Conservation (phyloP, 2,113 vertebrate species). For the Cepphus grylle region DNA sequence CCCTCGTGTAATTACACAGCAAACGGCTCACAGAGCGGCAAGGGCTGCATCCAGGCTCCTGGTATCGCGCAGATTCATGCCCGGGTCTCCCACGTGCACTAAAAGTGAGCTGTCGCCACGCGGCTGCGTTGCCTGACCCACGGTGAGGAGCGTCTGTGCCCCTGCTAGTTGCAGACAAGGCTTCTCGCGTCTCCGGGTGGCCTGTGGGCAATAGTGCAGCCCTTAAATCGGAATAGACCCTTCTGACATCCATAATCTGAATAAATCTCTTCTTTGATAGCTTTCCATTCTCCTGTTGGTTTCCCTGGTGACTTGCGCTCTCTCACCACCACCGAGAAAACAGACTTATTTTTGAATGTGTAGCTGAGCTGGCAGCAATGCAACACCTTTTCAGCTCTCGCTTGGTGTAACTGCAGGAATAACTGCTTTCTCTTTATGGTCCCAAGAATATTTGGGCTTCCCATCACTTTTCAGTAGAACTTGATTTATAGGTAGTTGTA, state of each 20-base stretch:
- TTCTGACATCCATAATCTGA: not conserved
- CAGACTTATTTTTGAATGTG: constrained; percentile 33
- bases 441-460: not conserved
- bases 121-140: not conserved
- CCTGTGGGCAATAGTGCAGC: not conserved
- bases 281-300: not conserved
- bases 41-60: too few species aligned
- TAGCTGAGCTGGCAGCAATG: constrained; percentile 4
- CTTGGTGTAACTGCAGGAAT: not conserved
- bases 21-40: fast-evolving
- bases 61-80: not conserved
- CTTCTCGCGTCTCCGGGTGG: not conserved
- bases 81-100: fast-evolving
- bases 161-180: not conserved
- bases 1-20: not conserved
- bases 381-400: not conserved
- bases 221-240: not conserved
- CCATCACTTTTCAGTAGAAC: not conserved
- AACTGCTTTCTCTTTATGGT: not conserved
- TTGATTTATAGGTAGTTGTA: not conserved
- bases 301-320: not conserved
- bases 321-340: not conserved
- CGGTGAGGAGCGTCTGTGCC: not conserved
- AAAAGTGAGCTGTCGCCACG: not conserved
- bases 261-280: not conserved